These are phyloP conservation scores for Papilio demoleus DNA, from an alignment of 2,888 invertebrate genomes.

Conservation along the genomic window DNA sequence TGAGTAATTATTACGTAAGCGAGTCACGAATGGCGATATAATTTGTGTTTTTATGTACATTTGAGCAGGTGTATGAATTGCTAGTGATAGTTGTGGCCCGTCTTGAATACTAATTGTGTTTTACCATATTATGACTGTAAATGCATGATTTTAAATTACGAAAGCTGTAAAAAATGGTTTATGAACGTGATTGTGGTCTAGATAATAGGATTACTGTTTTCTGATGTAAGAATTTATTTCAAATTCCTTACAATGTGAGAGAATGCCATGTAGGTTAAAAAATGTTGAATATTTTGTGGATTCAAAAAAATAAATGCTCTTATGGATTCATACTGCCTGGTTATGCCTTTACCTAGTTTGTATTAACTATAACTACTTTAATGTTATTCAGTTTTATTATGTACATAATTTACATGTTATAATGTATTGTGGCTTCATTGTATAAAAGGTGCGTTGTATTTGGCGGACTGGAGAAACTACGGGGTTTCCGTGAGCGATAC, in stretches of 20 bases:
- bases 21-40: conserved; percentile 32
- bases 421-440: conserved; percentile 22
- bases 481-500: conserved; percentile 45
- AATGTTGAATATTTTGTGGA: too few relatives aligned
- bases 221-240: too few relatives aligned
- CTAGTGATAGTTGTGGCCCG: conserved; percentile 22
- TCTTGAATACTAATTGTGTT: conserved; percentile 20
- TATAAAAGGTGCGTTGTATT: conserved; percentile 19
- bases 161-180: not conserved
- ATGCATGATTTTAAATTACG: not conserved
- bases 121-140: not conserved
- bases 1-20: conserved; percentile 37
- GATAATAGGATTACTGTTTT: too few relatives aligned
- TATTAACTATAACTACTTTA: too few relatives aligned
- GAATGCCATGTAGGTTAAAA: too few relatives aligned
- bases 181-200: not conserved
- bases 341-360: too few relatives aligned
- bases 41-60: conserved; percentile 34
- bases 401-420: not conserved
- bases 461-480: conserved; percentile 44
- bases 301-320: too few relatives aligned
- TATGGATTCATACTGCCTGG: too few relatives aligned
- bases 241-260: too few relatives aligned
- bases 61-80: conserved; percentile 37
- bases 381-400: not conserved